phyloP scores from a whole-genome alignment of 2,888 invertebrate genomes.

The Tolmerus cingulatus region DNA sequence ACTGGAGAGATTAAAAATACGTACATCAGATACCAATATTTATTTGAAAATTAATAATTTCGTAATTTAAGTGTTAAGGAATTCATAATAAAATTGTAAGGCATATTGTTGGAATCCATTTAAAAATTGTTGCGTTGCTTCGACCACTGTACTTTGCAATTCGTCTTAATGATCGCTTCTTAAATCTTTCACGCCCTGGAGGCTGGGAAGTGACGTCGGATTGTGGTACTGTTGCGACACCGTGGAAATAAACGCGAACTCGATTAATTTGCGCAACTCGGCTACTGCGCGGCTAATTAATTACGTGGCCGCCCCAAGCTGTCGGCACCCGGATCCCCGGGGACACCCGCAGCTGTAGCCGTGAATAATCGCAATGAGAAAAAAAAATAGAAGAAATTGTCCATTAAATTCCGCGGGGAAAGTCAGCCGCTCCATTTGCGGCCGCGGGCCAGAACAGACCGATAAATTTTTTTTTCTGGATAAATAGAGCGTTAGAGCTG shows the following conservation, averaged over 20 bases:
- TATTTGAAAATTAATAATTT: no score
- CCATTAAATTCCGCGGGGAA: not conserved
- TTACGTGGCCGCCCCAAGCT: not conserved
- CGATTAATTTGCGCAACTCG: not conserved
- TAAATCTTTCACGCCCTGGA: not conserved
- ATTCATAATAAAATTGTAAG: no score
- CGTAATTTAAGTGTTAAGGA: no score
- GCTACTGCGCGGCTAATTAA: not conserved
- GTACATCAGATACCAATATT: no score
- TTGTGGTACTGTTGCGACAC: not conserved
- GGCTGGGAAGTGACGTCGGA: not conserved
- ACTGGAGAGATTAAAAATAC: no score
- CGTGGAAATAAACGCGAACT: not conserved
- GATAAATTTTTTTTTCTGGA: not conserved
- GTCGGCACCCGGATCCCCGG: not conserved
- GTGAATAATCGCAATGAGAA: not conserved
- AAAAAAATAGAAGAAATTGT: not conserved
- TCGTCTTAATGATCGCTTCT: not conserved
- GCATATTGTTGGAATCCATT: no score
- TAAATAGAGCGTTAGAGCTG: not conserved
- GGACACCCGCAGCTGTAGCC: not conserved
- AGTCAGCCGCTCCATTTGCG: not conserved
- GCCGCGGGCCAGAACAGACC: not conserved
- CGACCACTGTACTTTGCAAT: not conserved
- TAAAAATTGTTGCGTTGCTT: no score